A percentile compares a stretch with the other conserved stretches of the same genome.
phyloP scores from a whole-genome alignment of 2,888 invertebrate species.

The Theretra japonica region DNA sequence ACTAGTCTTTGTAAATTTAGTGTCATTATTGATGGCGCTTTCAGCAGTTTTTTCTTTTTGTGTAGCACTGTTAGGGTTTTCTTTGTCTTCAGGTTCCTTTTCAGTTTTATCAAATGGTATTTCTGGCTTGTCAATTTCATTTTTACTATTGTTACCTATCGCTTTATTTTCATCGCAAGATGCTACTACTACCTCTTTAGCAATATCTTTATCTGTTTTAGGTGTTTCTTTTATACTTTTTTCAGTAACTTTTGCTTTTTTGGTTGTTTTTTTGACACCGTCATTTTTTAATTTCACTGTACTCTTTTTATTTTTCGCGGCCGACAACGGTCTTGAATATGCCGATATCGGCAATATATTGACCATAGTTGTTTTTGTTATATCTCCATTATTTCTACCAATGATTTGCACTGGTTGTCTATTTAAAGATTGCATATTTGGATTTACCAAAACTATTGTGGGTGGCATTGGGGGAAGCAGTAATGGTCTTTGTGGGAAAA shows the following conservation, averaged over 20 bases:
- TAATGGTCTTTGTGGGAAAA: slow-evolving; percentile 76
- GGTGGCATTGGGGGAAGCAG: slow-evolving; percentile 73
- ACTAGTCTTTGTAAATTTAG: background rate
- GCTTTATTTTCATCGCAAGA: background rate
- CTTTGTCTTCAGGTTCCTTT: background rate
- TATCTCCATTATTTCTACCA: slow-evolving; percentile 69
- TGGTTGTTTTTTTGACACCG: slow-evolving; percentile 48
- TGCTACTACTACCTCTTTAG: slow-evolving; percentile 38
- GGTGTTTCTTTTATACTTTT: slow-evolving; percentile 40
- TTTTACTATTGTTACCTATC: slow-evolving; percentile 3
- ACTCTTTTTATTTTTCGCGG: slow-evolving; percentile 65
- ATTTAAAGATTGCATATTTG: slow-evolving; percentile 66
- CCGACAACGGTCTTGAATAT: slow-evolving; percentile 75
- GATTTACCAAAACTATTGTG: slow-evolving; percentile 72
- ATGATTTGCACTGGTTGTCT: slow-evolving; percentile 64
- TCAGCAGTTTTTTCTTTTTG: background rate
- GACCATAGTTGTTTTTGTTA: slow-evolving; percentile 80
- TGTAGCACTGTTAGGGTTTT: background rate
- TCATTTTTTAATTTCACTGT: slow-evolving; percentile 59
- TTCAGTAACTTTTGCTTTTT: slow-evolving; percentile 48
- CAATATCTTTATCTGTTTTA: slow-evolving; percentile 35
- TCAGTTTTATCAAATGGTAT: background rate
- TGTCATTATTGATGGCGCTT: background rate
- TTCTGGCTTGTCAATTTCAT: background rate
- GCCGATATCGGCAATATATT: slow-evolving; percentile 80